phyloP scores from a whole-genome alignment of 2,113 vertebrate genomes.

The Sclerurus mexicanus region DNA sequence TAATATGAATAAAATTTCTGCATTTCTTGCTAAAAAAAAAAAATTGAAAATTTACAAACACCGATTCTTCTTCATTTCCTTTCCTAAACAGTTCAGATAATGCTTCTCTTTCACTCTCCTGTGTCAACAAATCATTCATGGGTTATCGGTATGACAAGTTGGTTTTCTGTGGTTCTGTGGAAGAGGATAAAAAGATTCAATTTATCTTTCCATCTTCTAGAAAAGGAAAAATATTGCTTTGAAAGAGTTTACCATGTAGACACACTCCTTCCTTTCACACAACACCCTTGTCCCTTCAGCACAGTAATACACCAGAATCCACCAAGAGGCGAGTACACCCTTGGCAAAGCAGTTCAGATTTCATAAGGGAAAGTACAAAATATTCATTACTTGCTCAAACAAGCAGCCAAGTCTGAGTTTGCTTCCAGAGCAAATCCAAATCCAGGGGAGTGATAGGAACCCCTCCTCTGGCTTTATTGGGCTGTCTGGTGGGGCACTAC shows the following conservation, averaged over 20 bases:
- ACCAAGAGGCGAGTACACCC: not conserved
- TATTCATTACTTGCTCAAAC: not conserved
- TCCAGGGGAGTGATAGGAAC: rapidly evolving
- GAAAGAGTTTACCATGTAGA: not conserved
- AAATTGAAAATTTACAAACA: not conserved
- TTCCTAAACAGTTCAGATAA: not conserved
- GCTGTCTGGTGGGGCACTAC: not conserved
- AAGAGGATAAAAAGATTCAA: not conserved
- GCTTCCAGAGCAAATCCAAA: not conserved
- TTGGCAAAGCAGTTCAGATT: not conserved
- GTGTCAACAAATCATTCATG: not conserved
- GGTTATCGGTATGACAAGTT: not conserved
- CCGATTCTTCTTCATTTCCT: not conserved
- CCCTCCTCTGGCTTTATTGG: not conserved
- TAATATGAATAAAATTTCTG: not conserved
- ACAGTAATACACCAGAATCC: not conserved
- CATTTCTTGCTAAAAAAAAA: not conserved
- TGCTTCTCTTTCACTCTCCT: not conserved
- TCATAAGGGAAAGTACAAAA: not conserved
- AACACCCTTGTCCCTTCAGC: not conserved
- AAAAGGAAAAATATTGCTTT: not conserved
- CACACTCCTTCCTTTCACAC: not conserved
- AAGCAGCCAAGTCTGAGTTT: not conserved
- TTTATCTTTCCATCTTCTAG: not conserved
- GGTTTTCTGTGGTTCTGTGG: not conserved